Conservation (phyloP, 1,140 invertebrate genomes). For the Drosophila albomicans region DNA sequence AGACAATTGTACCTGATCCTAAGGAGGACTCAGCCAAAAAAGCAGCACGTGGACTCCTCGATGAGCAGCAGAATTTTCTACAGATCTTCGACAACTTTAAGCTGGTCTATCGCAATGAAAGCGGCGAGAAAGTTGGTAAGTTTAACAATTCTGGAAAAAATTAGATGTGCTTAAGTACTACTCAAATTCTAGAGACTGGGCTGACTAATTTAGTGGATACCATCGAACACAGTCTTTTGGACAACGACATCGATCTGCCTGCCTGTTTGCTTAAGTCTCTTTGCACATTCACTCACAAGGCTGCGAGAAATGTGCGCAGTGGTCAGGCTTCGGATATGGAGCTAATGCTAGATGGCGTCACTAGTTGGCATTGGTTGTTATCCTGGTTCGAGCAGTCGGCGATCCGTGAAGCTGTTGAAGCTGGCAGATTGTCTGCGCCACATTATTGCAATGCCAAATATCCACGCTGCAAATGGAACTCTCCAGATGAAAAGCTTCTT, state of each 20-base stretch:
- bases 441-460: slow-evolving; percentile 57
- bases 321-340: slow-evolving; percentile 58
- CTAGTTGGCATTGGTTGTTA: slow-evolving; percentile 60
- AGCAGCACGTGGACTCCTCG: slow-evolving; percentile 22
- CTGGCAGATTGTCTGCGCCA: slow-evolving; percentile 26
- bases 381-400: slow-evolving; percentile 57
- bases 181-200: slow-evolving; percentile 44
- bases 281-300: slow-evolving; percentile 53
- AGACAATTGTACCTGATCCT: slow-evolving; percentile 43
- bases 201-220: slow-evolving; percentile 55
- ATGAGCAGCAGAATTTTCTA: slow-evolving; percentile 36
- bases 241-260: slow-evolving; percentile 65
- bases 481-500: slow-evolving; percentile 55
- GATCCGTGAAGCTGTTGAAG: slow-evolving; percentile 55
- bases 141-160: not conserved
- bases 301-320: slow-evolving; percentile 33
- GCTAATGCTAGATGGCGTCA: slow-evolving; percentile 59
- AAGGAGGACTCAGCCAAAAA: slow-evolving; percentile 26
- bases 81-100: slow-evolving; percentile 69
- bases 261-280: slow-evolving; percentile 68
- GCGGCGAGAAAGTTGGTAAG: slow-evolving; percentile 69
- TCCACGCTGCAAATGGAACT: slow-evolving; percentile 65
- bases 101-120: slow-evolving; percentile 68
- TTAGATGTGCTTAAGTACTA: not conserved
- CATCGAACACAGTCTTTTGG: slow-evolving; percentile 61